Evolutionary conservation across 1,140 invertebrate genomes (phyloP).

Genomic region (Ips nitidus): DNA sequence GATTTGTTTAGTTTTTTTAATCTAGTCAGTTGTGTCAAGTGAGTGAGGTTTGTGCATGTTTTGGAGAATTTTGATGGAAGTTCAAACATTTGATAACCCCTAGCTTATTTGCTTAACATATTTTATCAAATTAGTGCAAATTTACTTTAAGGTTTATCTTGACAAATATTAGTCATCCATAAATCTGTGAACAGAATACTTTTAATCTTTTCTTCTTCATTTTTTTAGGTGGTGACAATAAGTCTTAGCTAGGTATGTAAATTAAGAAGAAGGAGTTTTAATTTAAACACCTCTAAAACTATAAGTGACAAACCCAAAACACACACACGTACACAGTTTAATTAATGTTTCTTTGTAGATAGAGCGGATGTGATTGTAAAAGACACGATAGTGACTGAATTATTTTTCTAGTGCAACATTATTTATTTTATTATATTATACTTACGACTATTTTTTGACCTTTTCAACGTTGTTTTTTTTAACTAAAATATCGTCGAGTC

Average conservation of each 20-base stretch:
- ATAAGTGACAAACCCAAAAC: conserved; percentile 33
- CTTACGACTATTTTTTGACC: conserved; percentile 12
- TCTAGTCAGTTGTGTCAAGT: not conserved
- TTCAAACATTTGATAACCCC: too few species aligned
- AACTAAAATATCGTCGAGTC: not conserved
- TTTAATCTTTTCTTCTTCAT: conserved; percentile 8
- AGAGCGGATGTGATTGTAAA: conserved; percentile 44
- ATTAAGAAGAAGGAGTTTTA: conserved; percentile 30
- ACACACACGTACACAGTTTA: conserved; percentile 4
- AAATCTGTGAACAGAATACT: too few species aligned
- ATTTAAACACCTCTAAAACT: conserved; percentile 18
- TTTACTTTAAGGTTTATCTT: too few species aligned
- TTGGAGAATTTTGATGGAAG: not conserved
- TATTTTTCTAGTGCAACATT: conserved; percentile 46
- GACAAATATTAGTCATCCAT: too few species aligned
- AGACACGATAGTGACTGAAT: conserved; percentile 42
- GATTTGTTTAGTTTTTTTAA: not conserved
- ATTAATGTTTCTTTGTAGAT: conserved; percentile 35
- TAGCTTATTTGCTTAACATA: too few species aligned
- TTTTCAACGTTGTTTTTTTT: conserved; percentile 5
- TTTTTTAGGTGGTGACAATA: conserved; percentile 47
- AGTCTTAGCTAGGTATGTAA: conserved; percentile 43
- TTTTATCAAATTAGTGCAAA: too few species aligned
- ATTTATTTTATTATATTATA: conserved; percentile 35
- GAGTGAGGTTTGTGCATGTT: not conserved